Percentiles rank a stretch among this genome's conserved stretches.
Evolutionary conservation across 2,113 vertebrate species (phyloP).

Genomic region (Chitala chitala): DNA sequence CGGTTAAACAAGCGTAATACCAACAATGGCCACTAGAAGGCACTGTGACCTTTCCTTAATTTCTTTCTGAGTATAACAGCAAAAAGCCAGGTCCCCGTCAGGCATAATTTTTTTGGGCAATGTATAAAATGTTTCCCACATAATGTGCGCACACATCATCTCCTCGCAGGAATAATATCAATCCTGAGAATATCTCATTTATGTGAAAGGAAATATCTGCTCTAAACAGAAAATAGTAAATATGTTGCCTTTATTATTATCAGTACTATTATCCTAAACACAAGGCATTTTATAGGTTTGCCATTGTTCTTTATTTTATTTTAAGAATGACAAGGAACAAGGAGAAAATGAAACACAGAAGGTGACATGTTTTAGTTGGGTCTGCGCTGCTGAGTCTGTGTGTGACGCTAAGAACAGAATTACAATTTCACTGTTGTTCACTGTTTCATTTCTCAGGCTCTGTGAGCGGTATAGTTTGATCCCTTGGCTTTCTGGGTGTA

Average conservation of each 20-base stretch:
- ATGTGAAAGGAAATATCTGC: conserved; percentile 55
- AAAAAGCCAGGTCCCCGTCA: conserved; percentile 40
- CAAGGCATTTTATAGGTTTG: conserved; percentile 27
- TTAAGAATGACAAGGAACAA: conserved; percentile 1
- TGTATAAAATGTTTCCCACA: conserved; percentile 59
- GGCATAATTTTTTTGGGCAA: conserved; percentile 63
- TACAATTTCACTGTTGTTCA: not conserved
- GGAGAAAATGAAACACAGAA: not conserved
- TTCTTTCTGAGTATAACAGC: too few relatives aligned
- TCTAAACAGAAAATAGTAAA: conserved; percentile 56
- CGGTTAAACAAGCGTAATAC: not conserved
- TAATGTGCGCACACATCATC: conserved; percentile 42
- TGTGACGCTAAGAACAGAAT: not conserved
- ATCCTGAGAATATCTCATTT: conserved; percentile 27
- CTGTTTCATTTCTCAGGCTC: not conserved
- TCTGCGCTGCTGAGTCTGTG: not conserved
- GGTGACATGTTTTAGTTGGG: not conserved
- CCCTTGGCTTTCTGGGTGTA: not conserved
- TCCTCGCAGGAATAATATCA: conserved; percentile 23
- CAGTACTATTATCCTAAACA: conserved; percentile 37
- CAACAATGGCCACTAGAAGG: conserved; percentile 49
- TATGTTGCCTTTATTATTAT: conserved; percentile 43
- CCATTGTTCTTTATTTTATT: not conserved
- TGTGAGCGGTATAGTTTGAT: not conserved
- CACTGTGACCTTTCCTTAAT: conserved; percentile 54